Evolutionary conservation across 2,797 vertebrate species (phyloP), one percentile per base, ranked within the genome.

Genomic region (Bucorvus abyssinicus): DNA sequence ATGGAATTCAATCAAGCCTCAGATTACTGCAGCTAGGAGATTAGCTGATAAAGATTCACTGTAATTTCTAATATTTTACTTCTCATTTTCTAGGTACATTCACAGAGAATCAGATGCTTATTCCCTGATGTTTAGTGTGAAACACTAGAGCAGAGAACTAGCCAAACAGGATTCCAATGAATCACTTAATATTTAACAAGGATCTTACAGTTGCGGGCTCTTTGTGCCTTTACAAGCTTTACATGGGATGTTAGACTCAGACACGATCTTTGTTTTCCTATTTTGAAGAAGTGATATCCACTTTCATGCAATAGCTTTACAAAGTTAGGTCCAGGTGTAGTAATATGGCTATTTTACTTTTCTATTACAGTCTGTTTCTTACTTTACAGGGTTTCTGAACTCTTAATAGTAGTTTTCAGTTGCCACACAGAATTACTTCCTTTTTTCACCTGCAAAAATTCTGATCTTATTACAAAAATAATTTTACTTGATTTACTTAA

Each of bases 141-240:
- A 85, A 81, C 56, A 27, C 49, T 49, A 59, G 34, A 77, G 71
- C 40, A 82, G 40, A 74, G 68, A 95, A 89, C 87, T 57, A 83
- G 93, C 38, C 27, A 47, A 67, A 87, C 89, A 49, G 82, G 89
- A 95, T 91, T 92, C 76, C 77, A 55, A 4, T 90, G 75, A 92
- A 53, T 95, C 94, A 95, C 77, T 47, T 17, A 10, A 63, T 64
- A 75, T 61, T 94, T 74, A 84, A 87, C 14, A n/a, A 1, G 0
- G 30, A 50, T 78, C 23, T 1, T 30, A 50, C 21, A 57, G 36
- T 71, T 71, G 56, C 0, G 0, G 45, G 45, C 57, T 92, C 52
- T 77, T 93, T 26, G 75, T 21, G 42, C 21, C 49, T 83, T 75
- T 61, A 82, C 57, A 78, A 61, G 55, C 83, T 81, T 88, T 47